Percentiles rank a stretch among this genome's conserved stretches.
These are phyloP conservation scores for Dicaeum eximium DNA, from an alignment of 2,113 vertebrate species.

Conservation along the genomic window DNA sequence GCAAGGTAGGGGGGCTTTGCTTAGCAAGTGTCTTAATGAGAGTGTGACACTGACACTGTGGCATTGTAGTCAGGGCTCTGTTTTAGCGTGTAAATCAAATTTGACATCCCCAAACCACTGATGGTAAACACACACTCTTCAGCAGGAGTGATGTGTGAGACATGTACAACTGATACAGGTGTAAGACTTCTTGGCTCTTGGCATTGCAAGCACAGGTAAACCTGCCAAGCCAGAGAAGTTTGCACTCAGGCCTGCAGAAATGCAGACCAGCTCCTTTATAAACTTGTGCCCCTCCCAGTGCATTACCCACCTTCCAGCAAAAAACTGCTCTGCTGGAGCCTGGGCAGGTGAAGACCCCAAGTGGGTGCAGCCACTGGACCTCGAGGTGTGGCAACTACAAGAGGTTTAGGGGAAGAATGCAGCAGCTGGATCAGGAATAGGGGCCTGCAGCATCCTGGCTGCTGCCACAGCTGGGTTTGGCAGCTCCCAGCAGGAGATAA, in stretches of 20 bases:
- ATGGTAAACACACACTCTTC: rapidly evolving
- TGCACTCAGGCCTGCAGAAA: not conserved
- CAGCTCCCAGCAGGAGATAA: not conserved
- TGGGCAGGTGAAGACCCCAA: too few relatives aligned
- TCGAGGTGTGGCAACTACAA: too few relatives aligned
- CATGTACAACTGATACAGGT: rapidly evolving
- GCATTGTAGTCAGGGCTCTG: not conserved
- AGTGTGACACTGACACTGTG: rapidly evolving
- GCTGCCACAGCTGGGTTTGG: not conserved
- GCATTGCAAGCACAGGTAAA: not conserved
- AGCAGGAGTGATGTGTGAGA: not conserved
- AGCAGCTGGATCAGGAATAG: not conserved
- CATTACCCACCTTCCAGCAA: not conserved
- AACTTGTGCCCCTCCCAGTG: not conserved
- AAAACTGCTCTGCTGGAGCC: rapidly evolving
- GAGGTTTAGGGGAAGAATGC: not conserved
- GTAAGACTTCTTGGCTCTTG: not conserved
- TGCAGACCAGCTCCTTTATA: not conserved
- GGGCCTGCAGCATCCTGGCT: not conserved
- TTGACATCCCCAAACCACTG: not conserved
- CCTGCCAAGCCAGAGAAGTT: too few relatives aligned
- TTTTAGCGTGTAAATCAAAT: not conserved
- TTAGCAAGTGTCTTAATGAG: not conserved
- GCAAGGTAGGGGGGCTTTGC: not conserved
- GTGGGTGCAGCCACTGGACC: not conserved